Percentiles rank a stretch among this genome's conserved stretches.
Evolutionary conservation across 2,113 vertebrate species (phyloP).

Genomic region (Alethe diademata): DNA sequence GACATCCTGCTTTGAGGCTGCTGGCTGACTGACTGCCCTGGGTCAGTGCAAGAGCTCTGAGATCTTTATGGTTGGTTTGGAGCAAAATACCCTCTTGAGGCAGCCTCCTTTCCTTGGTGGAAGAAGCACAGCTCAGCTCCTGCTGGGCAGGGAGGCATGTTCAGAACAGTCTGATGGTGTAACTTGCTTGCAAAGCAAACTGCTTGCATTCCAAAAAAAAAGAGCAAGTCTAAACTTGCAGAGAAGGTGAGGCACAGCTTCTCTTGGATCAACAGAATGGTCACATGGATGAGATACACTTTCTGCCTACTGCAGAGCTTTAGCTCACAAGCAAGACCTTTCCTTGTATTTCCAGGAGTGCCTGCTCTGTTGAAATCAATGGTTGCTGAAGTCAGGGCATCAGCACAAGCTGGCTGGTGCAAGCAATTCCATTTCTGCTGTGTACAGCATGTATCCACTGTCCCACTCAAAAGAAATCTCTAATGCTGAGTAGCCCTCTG

Average conservation of each 20-base stretch:
- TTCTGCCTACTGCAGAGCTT: not conserved
- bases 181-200: not conserved
- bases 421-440: not conserved
- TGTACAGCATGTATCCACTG: not conserved
- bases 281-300: not conserved
- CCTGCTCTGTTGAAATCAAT: not conserved
- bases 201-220: not conserved
- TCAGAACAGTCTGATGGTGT: not conserved
- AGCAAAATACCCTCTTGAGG: not conserved
- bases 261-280: not conserved
- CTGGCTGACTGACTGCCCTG: not conserved
- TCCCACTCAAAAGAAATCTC: not conserved
- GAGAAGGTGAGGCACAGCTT: not conserved
- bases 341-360: not conserved
- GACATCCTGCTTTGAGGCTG: not conserved
- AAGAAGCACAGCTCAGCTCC: not conserved
- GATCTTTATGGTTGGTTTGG: not conserved
- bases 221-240: not conserved
- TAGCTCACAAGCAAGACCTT: not conserved
- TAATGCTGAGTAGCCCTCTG: not conserved
- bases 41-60: fast-evolving
- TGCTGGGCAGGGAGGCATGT: not conserved
- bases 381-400: not conserved
- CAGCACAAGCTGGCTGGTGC: not conserved
- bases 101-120: not conserved